Base-by-base conservation (phyloP, 2,888 invertebrate species). In the Drosophila austrosaltans region DNA sequence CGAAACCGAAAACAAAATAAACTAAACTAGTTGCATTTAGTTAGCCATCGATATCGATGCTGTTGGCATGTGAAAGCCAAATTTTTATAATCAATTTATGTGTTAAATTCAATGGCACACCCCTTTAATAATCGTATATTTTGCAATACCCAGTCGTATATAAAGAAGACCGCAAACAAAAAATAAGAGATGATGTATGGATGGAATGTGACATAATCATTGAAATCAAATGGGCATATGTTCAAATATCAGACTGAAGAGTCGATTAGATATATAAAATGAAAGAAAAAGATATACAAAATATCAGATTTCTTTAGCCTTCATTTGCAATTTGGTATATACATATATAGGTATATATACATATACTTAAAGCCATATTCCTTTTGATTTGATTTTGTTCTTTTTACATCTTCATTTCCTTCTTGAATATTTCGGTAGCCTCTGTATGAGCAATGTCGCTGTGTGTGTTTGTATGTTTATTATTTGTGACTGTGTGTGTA, bases 21-120 rank as follows among this genome's bases (percentile, higher is more conserved):
- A 58, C 22, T 25, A 36, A 48, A 48, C 22, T 48, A 40, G 39
- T 54, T 39, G 63, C 48, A 62, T 63, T 63, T 53, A 53, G 16
- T 42, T 53, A 22, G 54, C 42, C 28, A 12, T 25, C 22, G 22
- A 48, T 48, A 16, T 42, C 53, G 36, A 12, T 8, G 53, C 6
- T 22, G 2, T 25, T 22, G 25, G 8, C 42, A 42, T 39, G 54
- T 56, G 67, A 71, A 71, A 74, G 72, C 5, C 56, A 40, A 71
- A 74, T 60, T 73, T 60, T 39, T 59, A 74, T 71, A 48, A 48
- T 48, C 48, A 48, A 48, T 48, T 48, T 25, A 48, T 48, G 48
- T 48, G 25, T 48, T 10, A 53, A 68, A 53, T 68, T 53, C 57
- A 8, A 58, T 67, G 68, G 28, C 48, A 25, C 48, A 25, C 48